Percentiles rank a stretch among this genome's conserved stretches.
Conservation (phyloP, 2,113 vertebrate species). For the Anarhynchus alexandrinus region DNA sequence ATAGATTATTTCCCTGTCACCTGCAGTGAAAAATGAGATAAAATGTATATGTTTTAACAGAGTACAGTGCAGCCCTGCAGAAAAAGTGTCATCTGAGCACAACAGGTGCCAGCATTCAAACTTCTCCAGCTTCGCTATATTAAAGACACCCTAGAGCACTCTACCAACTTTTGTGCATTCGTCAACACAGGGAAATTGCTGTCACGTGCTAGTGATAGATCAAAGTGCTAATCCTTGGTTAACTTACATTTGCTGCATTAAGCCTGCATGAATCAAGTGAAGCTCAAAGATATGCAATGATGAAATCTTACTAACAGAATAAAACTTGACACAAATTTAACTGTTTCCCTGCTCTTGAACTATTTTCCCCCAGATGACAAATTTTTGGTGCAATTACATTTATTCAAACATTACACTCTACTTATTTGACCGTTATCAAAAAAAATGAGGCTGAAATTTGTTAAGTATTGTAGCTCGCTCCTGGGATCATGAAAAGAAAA, state of each 20-base stretch:
- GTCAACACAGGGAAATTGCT: not conserved
- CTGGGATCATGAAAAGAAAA: not conserved
- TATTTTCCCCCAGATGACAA: not conserved
- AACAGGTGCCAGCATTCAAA: not conserved
- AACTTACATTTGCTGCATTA: not conserved
- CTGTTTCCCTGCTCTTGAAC: not conserved
- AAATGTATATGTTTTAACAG: not conserved
- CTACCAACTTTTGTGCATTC: not conserved
- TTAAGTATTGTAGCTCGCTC: not conserved
- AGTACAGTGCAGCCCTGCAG: not conserved
- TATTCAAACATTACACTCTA: not conserved
- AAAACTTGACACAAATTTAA: not conserved
- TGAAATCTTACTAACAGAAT: not conserved
- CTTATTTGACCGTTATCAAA: not conserved
- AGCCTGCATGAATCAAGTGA: not conserved
- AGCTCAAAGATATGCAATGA: not conserved
- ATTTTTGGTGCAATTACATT: not conserved
- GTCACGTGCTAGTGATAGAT: not conserved
- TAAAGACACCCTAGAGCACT: not conserved
- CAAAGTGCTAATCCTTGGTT: not conserved
- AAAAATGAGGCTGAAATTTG: not conserved
- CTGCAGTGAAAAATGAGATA: not conserved
- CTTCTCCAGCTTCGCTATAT: not conserved
- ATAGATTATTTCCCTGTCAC: not conserved
- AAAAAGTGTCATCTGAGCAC: not conserved